Evolutionary conservation across 2,113 vertebrate genomes (phyloP).

Genomic region (Dermatemys mawii): DNA sequence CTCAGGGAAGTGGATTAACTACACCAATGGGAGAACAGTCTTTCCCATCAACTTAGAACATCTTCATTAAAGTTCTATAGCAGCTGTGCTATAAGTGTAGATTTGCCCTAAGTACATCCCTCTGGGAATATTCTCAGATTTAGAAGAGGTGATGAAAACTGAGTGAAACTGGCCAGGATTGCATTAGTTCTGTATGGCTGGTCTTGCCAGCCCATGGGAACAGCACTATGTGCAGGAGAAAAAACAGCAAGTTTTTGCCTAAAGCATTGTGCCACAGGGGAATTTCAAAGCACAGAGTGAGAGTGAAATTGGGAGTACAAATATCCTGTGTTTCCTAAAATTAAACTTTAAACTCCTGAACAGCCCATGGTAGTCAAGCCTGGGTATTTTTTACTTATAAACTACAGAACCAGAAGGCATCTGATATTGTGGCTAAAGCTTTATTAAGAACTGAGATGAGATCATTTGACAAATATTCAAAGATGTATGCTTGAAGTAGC

Average conservation of each 20-base stretch:
- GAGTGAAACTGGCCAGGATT: background rate
- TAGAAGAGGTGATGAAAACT: background rate
- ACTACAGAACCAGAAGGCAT: background rate
- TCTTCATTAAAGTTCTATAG: no score
- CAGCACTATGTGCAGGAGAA: background rate
- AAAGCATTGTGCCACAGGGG: background rate
- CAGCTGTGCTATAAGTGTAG: no score
- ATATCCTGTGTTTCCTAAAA: background rate
- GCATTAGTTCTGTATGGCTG: background rate
- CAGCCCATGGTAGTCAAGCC: background rate
- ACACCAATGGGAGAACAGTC: no score
- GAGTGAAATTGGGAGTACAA: background rate
- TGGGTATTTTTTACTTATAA: background rate
- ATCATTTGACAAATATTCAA: background rate
- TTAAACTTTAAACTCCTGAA: background rate
- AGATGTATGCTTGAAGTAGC: background rate
- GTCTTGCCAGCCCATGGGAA: background rate
- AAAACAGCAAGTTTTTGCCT: background rate
- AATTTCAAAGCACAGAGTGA: background rate
- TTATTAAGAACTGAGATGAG: background rate
- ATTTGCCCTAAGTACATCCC: background rate
- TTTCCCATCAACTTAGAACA: no score
- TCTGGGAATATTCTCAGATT: background rate
- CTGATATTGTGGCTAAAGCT: background rate
- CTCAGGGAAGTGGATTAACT: no score